Base-by-base conservation (phyloP, 2,113 vertebrate genomes). In the Indicator indicator region DNA sequence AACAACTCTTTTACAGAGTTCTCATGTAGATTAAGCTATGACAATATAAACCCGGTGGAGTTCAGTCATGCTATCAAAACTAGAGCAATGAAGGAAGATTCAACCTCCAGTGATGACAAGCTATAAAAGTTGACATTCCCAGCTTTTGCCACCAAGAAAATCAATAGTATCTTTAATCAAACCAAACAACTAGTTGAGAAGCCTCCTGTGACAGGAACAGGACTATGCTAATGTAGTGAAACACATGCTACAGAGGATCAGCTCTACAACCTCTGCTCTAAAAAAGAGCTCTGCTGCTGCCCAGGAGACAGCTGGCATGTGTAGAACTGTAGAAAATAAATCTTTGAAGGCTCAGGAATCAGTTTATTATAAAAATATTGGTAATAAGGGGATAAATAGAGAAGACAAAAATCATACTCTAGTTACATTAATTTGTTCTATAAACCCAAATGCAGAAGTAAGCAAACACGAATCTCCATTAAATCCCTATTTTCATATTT, bases 401-500 rank as follows among this genome's bases (percentile, higher is more conserved):
- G 20, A 26, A 70, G 54, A 86, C 59, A 79, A 91, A 76, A 95
- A 46, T 60, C 3, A 44, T n/a, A 19, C 38, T 73, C 24, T 9
- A 38, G 38, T 40, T 17, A 28, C 6, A 60, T 75, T 73, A 40
- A 42, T 87, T 86, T 68, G 59, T 32, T 76, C 60, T 71, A n/a
- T 52, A 90, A 90, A 88, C 4, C 28, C 62, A 42, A 93, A 71
- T 7, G 46, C 79, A 83, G 69, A 81, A 86, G 70, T 40, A 76
- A 92, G 42, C 42, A 88, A 94, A 86, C 72, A 77, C 2, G 28
- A 59, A 77, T 24, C 19, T 68, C 93, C 68, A 42, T 74, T 90
- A 81, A 86, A 89, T 64, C 67, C 38, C 32, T 80, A 64, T 90
- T 87, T 94, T 90, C 76, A 19, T 83, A 56, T 87, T 94, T 94